phyloP scores from a whole-genome alignment of 35 echinoderm and acorn worm genomes.

The Eucidaris tribuloides region DNA sequence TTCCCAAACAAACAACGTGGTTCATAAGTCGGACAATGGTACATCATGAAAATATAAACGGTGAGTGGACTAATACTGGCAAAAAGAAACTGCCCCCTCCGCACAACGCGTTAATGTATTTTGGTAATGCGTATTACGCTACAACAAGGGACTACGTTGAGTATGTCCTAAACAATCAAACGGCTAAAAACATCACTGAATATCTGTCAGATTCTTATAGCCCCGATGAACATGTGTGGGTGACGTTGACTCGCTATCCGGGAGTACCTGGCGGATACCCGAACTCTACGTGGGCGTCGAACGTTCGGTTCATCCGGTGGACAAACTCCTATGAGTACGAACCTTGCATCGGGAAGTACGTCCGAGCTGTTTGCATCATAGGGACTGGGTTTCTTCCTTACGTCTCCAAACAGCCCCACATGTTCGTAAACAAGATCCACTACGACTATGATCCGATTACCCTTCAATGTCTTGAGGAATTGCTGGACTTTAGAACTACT shows the following conservation, averaged over 20 bases:
- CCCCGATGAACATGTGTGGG: slow-evolving; percentile 57
- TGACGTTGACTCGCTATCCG: neutral
- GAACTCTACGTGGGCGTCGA: slow-evolving; percentile 13
- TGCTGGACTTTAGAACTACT: slow-evolving; percentile 32
- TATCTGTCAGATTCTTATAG: slow-evolving; percentile 46
- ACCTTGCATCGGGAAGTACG: slow-evolving; percentile 32
- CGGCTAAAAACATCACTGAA: neutral
- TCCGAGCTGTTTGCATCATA: slow-evolving; percentile 25
- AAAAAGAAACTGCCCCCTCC: slow-evolving; percentile 21
- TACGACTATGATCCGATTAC: slow-evolving; percentile 44
- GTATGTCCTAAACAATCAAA: slow-evolving; percentile 13
- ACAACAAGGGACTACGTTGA: slow-evolving; percentile 39
- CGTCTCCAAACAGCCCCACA: slow-evolving; percentile 20
- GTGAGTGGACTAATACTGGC: neutral
- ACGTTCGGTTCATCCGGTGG: slow-evolving; percentile 29
- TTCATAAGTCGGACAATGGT: neutral
- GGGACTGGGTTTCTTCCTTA: slow-evolving; percentile 14
- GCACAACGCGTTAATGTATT: slow-evolving; percentile 27
- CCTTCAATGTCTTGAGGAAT: slow-evolving; percentile 42
- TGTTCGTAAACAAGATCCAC: slow-evolving; percentile 63
- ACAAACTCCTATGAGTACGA: neutral
- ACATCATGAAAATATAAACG: neutral
- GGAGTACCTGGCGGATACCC: slow-evolving; percentile 41
- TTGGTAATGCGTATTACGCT: slow-evolving; percentile 36
- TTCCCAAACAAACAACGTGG: neutral